Base-by-base conservation (phyloP, 35 echinoderm and acorn worm genomes). In the Chiridota heheva region DNA sequence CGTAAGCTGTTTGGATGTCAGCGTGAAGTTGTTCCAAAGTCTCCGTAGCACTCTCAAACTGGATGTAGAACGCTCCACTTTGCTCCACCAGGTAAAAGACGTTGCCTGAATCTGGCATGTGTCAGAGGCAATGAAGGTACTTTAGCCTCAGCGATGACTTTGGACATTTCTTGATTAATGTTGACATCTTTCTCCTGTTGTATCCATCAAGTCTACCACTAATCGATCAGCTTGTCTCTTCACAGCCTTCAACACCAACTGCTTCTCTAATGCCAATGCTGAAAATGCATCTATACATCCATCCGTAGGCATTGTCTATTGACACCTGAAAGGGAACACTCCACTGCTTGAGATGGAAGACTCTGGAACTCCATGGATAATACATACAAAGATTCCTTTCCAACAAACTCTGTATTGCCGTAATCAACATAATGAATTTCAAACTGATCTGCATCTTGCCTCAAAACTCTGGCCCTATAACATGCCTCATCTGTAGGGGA, bases 391-490 rank as follows among this genome's bases (percentile, higher is more conserved):
- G 67, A 70, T 22, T 58, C 60, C 20, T 40, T 17, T 8, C 59
- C 20, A 3, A 96, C 36, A 18, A 47, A 49, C 63, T 89, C 88
- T 15, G 20, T 43, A 57, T 96, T 90, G 35, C 92, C 92, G 78
- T 90, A 96, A 42, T 96, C 92, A 18, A 96, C 59, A 72, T 91
- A 96, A 29, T 70, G 40, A 5, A 90, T 78, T 37, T 86, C 69
- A 3, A 85, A 36, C 44, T 81, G n/a, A 18, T 40, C 34, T 24
- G 63, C 49, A 13, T 46, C 24, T 12, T 39, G 63, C 49, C 75
- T 84, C 26, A 85, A 53, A 57, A 96, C 82, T 45, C 62, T 80
- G n/a, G 86, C 86, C 16, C 91, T 88, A 40, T 96, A 96, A 60
- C 82, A 87, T 17, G 73, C 87, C 42, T 73, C 82, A 70, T 96